phyloP scores from a whole-genome alignment of 2,888 invertebrate species.

The Drosophila barbarae region DNA sequence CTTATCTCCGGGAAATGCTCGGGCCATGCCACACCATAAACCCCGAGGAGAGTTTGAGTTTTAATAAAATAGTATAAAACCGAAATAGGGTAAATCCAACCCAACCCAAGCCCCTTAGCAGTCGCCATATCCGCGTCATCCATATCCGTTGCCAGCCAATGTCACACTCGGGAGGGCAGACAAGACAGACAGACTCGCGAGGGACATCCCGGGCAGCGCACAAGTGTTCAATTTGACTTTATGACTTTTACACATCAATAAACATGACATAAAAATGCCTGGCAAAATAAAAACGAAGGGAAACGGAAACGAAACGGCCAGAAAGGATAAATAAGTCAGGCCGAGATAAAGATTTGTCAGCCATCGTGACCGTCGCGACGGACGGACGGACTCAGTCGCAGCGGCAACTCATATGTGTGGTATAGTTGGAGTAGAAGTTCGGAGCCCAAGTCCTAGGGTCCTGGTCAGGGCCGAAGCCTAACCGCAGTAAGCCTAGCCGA shows the following conservation, averaged over 20 bases:
- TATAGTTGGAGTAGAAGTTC: slow-evolving; percentile 10
- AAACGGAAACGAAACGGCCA: slow-evolving; percentile 59
- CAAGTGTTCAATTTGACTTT: slow-evolving; percentile 70
- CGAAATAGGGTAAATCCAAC: slow-evolving; percentile 8
- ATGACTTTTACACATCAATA: slow-evolving; percentile 75
- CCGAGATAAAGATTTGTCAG: slow-evolving; percentile 70
- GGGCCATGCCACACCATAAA: slow-evolving; percentile 9
- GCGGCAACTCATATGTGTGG: slow-evolving; percentile 2
- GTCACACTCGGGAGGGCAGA: slow-evolving; percentile 12
- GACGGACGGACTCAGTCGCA: slow-evolving; percentile 10
- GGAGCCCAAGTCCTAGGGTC: slow-evolving; percentile 10
- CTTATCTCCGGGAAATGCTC: slow-evolving; percentile 12
- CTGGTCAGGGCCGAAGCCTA: slow-evolving; percentile 34
- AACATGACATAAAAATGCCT: slow-evolving; percentile 70
- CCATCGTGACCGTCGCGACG: slow-evolving; percentile 13
- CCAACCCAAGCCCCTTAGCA: background rate
- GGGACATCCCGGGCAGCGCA: slow-evolving; percentile 38
- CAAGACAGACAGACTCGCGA: slow-evolving; percentile 2
- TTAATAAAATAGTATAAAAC: slow-evolving; percentile 46
- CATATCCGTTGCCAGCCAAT: slow-evolving; percentile 12
- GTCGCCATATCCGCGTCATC: background rate
- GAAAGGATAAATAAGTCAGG: slow-evolving; percentile 70
- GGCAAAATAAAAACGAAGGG: slow-evolving; percentile 57
- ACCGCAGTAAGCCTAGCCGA: slow-evolving; percentile 65
- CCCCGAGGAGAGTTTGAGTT: slow-evolving; percentile 10